phyloP scores from a whole-genome alignment of 2,797 vertebrate genomes.

The Rhynchonycteris naso region DNA sequence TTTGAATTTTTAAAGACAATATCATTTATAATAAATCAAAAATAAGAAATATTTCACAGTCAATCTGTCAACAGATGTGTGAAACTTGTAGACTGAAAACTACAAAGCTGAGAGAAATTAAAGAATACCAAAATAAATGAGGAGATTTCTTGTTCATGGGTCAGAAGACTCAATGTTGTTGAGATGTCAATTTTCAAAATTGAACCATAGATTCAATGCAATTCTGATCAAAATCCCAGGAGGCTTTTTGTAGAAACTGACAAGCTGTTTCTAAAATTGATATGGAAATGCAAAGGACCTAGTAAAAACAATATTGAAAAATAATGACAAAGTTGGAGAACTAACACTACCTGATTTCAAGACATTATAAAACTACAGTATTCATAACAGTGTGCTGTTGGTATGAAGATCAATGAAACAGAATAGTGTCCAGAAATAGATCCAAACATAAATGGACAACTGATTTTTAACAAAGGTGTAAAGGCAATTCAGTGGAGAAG shows the following conservation, averaged over 20 bases:
- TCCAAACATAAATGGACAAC: background rate
- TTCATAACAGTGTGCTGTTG: background rate
- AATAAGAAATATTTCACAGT: background rate
- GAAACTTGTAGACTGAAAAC: background rate
- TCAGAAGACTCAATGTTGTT: background rate
- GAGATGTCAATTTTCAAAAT: background rate
- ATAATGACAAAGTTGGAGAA: constrained; percentile 1
- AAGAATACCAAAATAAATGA: background rate
- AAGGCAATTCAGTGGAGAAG: background rate
- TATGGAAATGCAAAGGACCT: background rate
- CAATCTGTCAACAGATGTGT: background rate
- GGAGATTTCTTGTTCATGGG: background rate
- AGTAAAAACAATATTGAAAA: background rate
- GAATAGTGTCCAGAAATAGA: constrained; percentile 9
- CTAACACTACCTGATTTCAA: background rate
- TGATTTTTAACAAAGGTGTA: constrained; percentile 1
- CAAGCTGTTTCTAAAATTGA: constrained; percentile 36
- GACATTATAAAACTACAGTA: background rate
- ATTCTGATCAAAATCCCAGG: background rate
- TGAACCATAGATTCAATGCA: background rate
- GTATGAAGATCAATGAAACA: background rate
- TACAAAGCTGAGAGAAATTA: background rate
- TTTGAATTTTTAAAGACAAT: background rate
- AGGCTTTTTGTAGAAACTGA: background rate
- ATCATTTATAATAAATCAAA: background rate